These are phyloP conservation scores for Aythya baeri DNA, from an alignment of 2,113 vertebrate genomes.

Conservation along the genomic window DNA sequence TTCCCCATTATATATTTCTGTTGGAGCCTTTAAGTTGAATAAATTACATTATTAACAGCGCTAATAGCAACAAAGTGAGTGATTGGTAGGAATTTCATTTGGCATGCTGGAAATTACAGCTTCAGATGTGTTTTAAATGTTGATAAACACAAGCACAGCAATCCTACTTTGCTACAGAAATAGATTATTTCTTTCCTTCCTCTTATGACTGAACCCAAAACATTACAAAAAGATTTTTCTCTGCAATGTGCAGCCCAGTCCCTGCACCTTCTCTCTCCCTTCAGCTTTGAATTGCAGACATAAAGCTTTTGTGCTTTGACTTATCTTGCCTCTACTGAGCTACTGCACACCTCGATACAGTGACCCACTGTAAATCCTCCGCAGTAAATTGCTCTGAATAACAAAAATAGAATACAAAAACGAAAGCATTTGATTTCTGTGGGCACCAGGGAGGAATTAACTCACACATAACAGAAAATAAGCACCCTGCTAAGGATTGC, in stretches of 20 bases:
- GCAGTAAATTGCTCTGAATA: background rate
- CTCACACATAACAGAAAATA: background rate
- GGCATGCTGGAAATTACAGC: background rate
- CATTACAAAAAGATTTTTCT: background rate
- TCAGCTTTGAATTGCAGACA: background rate
- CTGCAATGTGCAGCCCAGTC: background rate
- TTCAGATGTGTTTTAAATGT: background rate
- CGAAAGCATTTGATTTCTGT: background rate
- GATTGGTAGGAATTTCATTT: conserved; percentile 43
- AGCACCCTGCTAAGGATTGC: background rate
- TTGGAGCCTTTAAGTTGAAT: background rate
- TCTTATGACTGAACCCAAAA: background rate
- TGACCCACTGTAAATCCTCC: background rate
- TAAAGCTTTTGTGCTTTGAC: background rate
- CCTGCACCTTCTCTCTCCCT: background rate
- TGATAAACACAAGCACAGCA: conserved; percentile 35
- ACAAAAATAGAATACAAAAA: background rate
- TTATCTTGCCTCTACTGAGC: background rate
- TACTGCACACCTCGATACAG: background rate
- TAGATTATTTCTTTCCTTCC: background rate
- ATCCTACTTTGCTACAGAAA: background rate
- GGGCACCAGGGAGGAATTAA: background rate
- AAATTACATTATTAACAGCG: conserved; percentile 9
- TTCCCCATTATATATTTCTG: background rate
- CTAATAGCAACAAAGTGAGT: conserved; percentile 16